Evolutionary conservation across 2,113 vertebrate species (phyloP), one percentile per base, ranked within the genome.

Genomic region (Diglossa brunneiventris): DNA sequence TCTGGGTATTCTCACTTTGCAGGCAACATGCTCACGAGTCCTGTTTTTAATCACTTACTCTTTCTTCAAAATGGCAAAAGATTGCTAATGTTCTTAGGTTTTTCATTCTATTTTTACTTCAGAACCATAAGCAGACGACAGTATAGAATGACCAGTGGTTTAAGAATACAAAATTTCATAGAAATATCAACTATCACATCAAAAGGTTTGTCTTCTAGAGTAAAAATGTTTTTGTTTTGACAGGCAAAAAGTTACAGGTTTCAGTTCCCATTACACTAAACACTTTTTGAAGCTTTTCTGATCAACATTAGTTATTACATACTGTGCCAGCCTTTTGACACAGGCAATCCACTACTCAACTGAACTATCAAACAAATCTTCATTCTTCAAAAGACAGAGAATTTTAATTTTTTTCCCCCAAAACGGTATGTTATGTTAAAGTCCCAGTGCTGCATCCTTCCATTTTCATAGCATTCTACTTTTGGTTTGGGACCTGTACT

Each of bases 391-490:
- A 69, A 80, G 5, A 9, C 1, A 74, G 41, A 69, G 20, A 50
- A 72, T 61, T 76, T 68, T 26, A 78, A 35, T 41, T 30, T 30
- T 35, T 39, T 6, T 1, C 0, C 4, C 5, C 5, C 1, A 30
- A 27, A 28, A 8, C 1, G 67, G 2, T 62, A 28, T 42, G 13
- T 2, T 52, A 20, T 37, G 4, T 50, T 77, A 42, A 73, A 74
- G 13, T 55, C 8, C 11, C 23, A 55, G 23, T 13, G 21, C 19
- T 81, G 23, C 50, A 89, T 12, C 18, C 13, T 81, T 28, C 12
- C 4, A 9, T 90, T 92, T 89, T 83, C 20, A 59, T 59, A 78
- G 19, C 21, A 49, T 6, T 41, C 1, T 39, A n/a, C 24, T 84
- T 91, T 68, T 63, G 16, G 1, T 35, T 30, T 69, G 13, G 15